phyloP scores from a whole-genome alignment of 1,140 invertebrate genomes.

The Drosophila nigrodunni region DNA sequence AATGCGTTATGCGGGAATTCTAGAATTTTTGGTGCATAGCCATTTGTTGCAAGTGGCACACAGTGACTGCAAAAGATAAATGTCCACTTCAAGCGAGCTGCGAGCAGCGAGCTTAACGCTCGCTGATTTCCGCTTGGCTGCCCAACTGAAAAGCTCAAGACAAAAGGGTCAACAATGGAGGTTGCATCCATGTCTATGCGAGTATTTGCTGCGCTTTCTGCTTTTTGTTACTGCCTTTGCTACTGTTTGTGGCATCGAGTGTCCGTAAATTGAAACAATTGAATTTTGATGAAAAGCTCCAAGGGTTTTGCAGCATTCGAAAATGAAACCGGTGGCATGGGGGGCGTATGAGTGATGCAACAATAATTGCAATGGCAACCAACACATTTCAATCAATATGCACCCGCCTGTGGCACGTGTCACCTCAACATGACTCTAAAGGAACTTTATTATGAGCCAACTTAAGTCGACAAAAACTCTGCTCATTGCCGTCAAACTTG shows the following conservation, averaged over 20 bases:
- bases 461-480: conserved; percentile 73
- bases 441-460: conserved; percentile 70
- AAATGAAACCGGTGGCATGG: conserved; percentile 43
- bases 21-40: conserved; percentile 36
- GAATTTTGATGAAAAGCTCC: conserved; percentile 75
- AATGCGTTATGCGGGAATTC: conserved; percentile 50
- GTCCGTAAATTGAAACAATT: conserved; percentile 68
- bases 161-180: conserved; percentile 76
- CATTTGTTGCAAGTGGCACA: conserved; percentile 52
- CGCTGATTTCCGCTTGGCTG: conserved; percentile 65
- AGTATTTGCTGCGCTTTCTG: conserved; percentile 17
- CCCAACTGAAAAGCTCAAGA: conserved; percentile 71
- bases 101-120: background rate
- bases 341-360: conserved; percentile 15
- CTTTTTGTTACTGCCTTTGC: background rate
- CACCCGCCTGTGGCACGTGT: conserved; percentile 41
- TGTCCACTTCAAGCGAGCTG: conserved; percentile 65
- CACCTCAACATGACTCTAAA: conserved; percentile 32
- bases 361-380: background rate
- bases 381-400: conserved; percentile 60
- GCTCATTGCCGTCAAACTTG: conserved; percentile 36
- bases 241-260: conserved; percentile 62
- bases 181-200: conserved; percentile 36
- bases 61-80: conserved; percentile 82
- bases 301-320: conserved; percentile 42